These are phyloP conservation scores for Drosophila triauraria DNA, from an alignment of 1,140 invertebrate genomes.

Conservation along the genomic window DNA sequence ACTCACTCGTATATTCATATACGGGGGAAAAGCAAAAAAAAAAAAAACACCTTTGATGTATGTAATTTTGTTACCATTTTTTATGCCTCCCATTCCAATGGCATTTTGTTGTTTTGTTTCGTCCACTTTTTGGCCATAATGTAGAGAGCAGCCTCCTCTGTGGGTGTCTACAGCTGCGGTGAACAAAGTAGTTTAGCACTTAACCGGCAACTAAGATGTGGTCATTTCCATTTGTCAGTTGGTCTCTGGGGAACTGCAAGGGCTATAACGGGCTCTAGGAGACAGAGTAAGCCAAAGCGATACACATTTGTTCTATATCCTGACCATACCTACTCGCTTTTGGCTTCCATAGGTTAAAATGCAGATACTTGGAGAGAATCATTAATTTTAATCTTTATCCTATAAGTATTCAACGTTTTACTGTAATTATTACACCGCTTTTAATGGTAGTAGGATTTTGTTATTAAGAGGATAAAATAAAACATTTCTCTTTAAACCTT, in stretches of 20 bases:
- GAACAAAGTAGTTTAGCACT: constrained; percentile 18
- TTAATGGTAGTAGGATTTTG: neutral
- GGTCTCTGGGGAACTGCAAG: constrained; percentile 4
- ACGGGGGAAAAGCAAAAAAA: constrained; percentile 14
- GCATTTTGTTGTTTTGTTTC: constrained; percentile 36
- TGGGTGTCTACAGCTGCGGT: constrained; percentile 8
- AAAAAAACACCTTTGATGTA: constrained; percentile 80
- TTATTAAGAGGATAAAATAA: neutral
- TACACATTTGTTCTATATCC: constrained; percentile 5
- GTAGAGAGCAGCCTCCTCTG: constrained; percentile 16
- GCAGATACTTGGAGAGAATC: neutral
- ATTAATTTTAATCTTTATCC: neutral
- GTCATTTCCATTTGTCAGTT: constrained; percentile 2
- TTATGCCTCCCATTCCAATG: constrained; percentile 55
- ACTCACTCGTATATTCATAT: constrained; percentile 69
- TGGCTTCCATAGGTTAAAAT: neutral
- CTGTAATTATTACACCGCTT: neutral
- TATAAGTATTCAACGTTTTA: neutral
- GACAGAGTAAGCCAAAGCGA: neutral
- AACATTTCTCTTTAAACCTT: too few relatives aligned
- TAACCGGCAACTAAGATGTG: constrained; percentile 13
- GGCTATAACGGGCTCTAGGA: neutral
- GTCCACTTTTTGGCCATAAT: constrained; percentile 60
- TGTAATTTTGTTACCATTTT: constrained; percentile 82
- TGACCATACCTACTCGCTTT: neutral